A percentile compares a stretch with the other conserved stretches of the same genome.
Evolutionary conservation across 1,140 invertebrate genomes (phyloP).

Genomic region (Eupristina koningsbergeri): DNA sequence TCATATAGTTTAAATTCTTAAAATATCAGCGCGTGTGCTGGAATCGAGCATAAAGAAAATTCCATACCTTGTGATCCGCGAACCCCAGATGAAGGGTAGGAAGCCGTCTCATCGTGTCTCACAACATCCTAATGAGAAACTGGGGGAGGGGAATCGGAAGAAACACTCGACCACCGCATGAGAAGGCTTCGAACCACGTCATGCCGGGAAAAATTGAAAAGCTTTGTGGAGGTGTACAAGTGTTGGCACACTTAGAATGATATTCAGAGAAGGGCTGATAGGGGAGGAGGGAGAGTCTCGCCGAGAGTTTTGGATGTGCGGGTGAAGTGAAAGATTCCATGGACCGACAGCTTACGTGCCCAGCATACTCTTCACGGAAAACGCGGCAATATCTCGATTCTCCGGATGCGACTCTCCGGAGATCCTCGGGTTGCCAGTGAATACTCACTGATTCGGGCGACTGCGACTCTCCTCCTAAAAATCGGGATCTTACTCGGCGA

Average conservation of each 20-base stretch:
- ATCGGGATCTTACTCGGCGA: neutral
- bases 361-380: constrained; percentile 19
- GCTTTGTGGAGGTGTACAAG: neutral
- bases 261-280: neutral
- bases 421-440: neutral
- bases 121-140: neutral
- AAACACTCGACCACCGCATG: neutral
- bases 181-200: no score
- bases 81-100: neutral
- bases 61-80: neutral
- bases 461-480: neutral
- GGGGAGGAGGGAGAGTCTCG: neutral
- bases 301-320: neutral
- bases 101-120: neutral
- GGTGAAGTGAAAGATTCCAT: constrained; percentile 51
- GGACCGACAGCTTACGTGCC: constrained; percentile 42
- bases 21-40: no score
- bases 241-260: neutral
- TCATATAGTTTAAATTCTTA: no score
- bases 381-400: neutral
- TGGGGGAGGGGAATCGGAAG: neutral
- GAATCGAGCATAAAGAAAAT: no score
- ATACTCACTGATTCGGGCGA: neutral
- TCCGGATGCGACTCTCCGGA: neutral
- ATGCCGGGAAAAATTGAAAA: constrained; percentile 40